These are phyloP conservation scores for Luidia sarsii DNA, from an alignment of 53 echinoderm and acorn worm genomes.

Conservation along the genomic window DNA sequence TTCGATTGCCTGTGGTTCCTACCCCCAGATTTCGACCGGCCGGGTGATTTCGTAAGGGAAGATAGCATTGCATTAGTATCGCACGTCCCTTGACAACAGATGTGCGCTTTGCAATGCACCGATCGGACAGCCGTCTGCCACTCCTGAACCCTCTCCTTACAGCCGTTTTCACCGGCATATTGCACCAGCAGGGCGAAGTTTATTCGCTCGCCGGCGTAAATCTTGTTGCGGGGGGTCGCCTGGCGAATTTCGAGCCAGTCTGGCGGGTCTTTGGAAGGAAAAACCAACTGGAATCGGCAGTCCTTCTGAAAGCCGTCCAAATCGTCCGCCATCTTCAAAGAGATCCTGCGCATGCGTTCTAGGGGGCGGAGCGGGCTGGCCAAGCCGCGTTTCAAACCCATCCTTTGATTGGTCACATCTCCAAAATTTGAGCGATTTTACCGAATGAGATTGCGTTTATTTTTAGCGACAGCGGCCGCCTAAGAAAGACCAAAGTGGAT, in stretches of 20 bases:
- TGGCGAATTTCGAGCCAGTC: conserved; percentile 29
- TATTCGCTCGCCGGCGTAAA: conserved; percentile 39
- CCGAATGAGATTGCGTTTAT: conserved; percentile 18
- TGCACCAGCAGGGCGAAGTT: conserved; percentile 41
- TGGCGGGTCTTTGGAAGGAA: conserved; percentile 51
- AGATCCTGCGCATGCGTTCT: conserved; percentile 12
- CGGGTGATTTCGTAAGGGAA: conserved; percentile 39
- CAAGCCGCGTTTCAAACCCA: neutral
- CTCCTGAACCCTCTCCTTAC: conserved; percentile 31
- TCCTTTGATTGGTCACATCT: conserved; percentile 25
- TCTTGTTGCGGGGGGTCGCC: conserved; percentile 22
- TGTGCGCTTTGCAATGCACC: conserved; percentile 35
- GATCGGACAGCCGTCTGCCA: conserved; percentile 37
- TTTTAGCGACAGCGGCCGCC: neutral
- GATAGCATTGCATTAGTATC: conserved; percentile 17
- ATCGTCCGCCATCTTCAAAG: conserved; percentile 52
- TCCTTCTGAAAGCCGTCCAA: conserved; percentile 50
- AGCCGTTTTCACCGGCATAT: conserved; percentile 47
- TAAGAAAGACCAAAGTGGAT: neutral
- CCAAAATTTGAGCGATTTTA: neutral
- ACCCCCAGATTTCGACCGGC: conserved; percentile 44
- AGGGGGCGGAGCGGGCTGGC: neutral
- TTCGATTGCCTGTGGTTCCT: conserved; percentile 25
- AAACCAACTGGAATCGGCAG: conserved; percentile 46
- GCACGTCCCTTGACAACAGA: neutral